phyloP scores from a whole-genome alignment of 2,888 invertebrate genomes.

The Ormia ochracea region DNA sequence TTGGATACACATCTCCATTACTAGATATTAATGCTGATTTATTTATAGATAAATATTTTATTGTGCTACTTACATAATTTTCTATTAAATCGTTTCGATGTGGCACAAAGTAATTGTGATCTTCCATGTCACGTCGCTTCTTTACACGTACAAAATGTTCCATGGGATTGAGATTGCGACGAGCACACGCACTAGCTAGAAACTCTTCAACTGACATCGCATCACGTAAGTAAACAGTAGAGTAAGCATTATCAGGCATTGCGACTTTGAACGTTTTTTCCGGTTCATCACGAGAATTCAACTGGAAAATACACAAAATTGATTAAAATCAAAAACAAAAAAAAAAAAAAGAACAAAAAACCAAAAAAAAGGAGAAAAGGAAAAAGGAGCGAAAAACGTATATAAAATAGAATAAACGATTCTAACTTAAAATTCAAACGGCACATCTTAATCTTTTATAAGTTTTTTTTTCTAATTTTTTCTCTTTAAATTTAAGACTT shows the following conservation, averaged over 20 bases:
- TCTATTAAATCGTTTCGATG: slow-evolving; percentile 96
- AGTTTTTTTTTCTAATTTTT: background rate
- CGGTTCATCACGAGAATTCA: slow-evolving; percentile 89
- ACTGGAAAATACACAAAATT: slow-evolving; percentile 79
- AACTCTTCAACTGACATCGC: slow-evolving; percentile 98
- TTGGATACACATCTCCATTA: background rate
- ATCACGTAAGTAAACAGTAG: slow-evolving; percentile 91
- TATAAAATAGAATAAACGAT: slow-evolving; percentile 21
- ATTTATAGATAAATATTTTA: background rate
- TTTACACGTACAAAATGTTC: slow-evolving; percentile 97
- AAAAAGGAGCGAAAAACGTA: background rate
- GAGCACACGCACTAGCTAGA: slow-evolving; percentile 92
- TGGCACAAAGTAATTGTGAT: slow-evolving; percentile 97
- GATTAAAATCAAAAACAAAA: slow-evolving; percentile 10
- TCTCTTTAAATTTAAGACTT: background rate
- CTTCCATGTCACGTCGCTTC: slow-evolving; percentile 95
- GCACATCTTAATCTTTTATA: slow-evolving; percentile 17
- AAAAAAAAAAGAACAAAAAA: background rate
- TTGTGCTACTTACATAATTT: slow-evolving; percentile 88
- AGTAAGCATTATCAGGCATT: slow-evolving; percentile 88
- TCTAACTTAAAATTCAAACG: slow-evolving; percentile 9
- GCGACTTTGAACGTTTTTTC: slow-evolving; percentile 93
- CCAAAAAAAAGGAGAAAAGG: background rate
- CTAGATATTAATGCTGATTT: background rate
- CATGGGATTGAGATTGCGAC: slow-evolving; percentile 93